Conservation (phyloP, 2,113 vertebrate species). For the Chloropsis hardwickii region DNA sequence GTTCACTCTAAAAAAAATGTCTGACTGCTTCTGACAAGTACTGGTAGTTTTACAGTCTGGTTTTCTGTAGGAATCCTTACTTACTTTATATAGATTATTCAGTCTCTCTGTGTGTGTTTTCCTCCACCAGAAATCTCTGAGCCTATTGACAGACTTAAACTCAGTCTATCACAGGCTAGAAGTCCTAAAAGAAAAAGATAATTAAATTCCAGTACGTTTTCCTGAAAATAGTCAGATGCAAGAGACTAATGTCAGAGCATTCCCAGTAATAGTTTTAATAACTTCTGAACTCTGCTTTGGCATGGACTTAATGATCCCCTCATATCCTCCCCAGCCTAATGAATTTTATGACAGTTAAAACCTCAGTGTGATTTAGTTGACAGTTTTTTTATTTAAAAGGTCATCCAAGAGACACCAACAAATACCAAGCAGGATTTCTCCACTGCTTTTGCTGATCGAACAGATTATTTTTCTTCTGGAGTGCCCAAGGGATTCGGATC, state of each 20-base stretch:
- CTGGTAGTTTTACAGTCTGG: not conserved
- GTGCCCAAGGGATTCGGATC: not conserved
- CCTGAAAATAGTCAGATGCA: not conserved
- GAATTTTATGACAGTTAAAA: not conserved
- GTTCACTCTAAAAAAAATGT: not conserved
- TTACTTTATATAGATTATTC: not conserved
- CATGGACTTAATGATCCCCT: not conserved
- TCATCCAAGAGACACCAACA: not conserved
- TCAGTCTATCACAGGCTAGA: not conserved
- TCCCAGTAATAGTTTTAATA: not conserved
- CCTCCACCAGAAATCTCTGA: not conserved
- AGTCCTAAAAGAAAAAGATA: not conserved
- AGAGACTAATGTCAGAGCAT: not conserved
- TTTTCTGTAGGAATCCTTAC: not conserved
- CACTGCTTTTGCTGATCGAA: not conserved
- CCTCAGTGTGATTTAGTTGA: not conserved
- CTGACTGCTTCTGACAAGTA: not conserved
- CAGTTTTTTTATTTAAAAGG: not conserved
- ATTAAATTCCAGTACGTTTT: not conserved
- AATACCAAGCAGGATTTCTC: not conserved
- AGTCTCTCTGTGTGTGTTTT: rapidly evolving
- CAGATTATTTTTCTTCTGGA: not conserved
- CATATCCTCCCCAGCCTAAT: not conserved
- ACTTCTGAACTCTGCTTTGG: not conserved
- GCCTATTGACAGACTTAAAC: not conserved